phyloP scores from a whole-genome alignment of 1,140 invertebrate genomes.

The Vollenhovia emeryi region DNA sequence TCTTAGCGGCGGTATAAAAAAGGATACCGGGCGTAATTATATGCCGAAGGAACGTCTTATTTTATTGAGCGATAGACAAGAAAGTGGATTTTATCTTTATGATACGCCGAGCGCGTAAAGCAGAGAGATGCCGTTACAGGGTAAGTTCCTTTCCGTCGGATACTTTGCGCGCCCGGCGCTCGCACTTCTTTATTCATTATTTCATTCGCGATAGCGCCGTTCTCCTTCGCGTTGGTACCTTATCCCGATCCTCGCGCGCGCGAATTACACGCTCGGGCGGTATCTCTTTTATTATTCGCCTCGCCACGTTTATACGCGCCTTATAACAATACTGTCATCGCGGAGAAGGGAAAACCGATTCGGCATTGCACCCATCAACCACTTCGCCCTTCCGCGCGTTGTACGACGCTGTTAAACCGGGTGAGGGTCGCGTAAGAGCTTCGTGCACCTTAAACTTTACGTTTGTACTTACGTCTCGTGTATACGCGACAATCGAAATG shows the following conservation, averaged over 20 bases:
- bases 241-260: slow-evolving; percentile 15
- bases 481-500: neutral
- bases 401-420: neutral
- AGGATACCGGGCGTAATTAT: neutral
- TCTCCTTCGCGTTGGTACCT: slow-evolving; percentile 19
- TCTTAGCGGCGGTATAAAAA: neutral
- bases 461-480: neutral
- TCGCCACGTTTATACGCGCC: neutral
- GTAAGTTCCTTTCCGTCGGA: slow-evolving; percentile 28
- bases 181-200: slow-evolving; percentile 62
- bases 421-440: neutral
- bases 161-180: slow-evolving; percentile 32
- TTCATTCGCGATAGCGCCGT: slow-evolving; percentile 32
- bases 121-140: slow-evolving; percentile 34
- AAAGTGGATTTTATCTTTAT: slow-evolving; percentile 44
- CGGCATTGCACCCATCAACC: neutral
- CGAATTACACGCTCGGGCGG: neutral
- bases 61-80: slow-evolving; percentile 19
- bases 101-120: slow-evolving; percentile 51
- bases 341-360: neutral
- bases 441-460: slow-evolving; percentile 34
- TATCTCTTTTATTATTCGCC: slow-evolving; percentile 54
- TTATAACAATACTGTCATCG: slow-evolving; percentile 21
- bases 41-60: slow-evolving; percentile 7
- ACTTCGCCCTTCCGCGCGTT: neutral